phyloP scores from a whole-genome alignment of 2,888 invertebrate species.

The Zhengitettix transpicula region DNA sequence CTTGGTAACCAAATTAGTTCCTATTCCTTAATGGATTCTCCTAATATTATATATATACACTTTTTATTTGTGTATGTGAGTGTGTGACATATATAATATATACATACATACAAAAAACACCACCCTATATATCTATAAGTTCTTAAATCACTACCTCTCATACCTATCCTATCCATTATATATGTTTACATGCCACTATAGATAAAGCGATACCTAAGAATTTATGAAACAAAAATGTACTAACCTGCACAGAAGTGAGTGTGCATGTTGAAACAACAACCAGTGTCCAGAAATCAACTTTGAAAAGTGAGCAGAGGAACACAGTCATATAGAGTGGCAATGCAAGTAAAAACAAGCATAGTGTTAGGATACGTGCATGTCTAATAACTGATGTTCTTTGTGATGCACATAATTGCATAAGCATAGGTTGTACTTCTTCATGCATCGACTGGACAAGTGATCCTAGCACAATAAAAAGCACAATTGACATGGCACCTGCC shows the following conservation, averaged over 20 bases:
- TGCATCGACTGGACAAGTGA: constrained; percentile 35
- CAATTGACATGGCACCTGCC: constrained; percentile 30
- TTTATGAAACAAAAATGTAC: neutral
- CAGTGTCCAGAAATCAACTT: constrained; percentile 31
- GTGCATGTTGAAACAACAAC: constrained; percentile 32
- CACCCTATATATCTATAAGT: no score
- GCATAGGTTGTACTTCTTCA: constrained; percentile 32
- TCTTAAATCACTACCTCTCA: no score
- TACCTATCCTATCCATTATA: no score
- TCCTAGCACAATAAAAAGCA: constrained; percentile 34
- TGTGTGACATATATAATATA: no score
- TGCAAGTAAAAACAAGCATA: constrained; percentile 25
- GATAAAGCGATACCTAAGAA: no score
- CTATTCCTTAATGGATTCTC: no score
- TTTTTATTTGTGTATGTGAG: no score
- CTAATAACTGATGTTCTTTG: constrained; percentile 21
- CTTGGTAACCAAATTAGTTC: no score
- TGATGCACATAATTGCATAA: constrained; percentile 29
- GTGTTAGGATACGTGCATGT: constrained; percentile 24
- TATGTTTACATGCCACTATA: no score
- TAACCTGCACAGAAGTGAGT: constrained; percentile 24
- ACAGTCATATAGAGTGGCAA: constrained; percentile 28
- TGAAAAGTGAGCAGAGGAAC: constrained; percentile 26
- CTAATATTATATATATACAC: no score
- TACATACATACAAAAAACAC: no score